A percentile compares a stretch with the other conserved stretches of the same genome.
phyloP scores from a whole-genome alignment of 2,888 invertebrate species.

The Lymantria monacha region DNA sequence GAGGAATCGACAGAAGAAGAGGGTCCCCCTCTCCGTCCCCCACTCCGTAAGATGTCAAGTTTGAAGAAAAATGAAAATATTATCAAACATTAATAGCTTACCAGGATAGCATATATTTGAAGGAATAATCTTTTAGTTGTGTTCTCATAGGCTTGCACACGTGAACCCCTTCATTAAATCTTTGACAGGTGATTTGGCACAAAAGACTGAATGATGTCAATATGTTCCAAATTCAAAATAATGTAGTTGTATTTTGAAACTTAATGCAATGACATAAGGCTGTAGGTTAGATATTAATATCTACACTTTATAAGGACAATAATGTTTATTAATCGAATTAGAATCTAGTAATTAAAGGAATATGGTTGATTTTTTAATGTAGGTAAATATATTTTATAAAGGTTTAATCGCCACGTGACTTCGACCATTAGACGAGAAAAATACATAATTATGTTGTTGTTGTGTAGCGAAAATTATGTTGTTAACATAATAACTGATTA shows the following conservation, averaged over 20 bases:
- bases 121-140: background rate
- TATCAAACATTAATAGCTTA: too few relatives aligned
- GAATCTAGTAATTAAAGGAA: background rate
- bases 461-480: conserved; percentile 38
- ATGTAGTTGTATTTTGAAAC: background rate
- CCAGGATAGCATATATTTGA: background rate
- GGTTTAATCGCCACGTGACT: conserved; percentile 56
- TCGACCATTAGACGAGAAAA: conserved; percentile 44
- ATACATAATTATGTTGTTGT: conserved; percentile 55
- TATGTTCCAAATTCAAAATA: conserved; percentile 9
- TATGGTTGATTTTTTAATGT: rapidly evolving
- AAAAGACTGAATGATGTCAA: conserved; percentile 39
- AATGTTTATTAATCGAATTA: background rate
- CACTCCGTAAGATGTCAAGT: too few relatives aligned
- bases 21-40: too few relatives aligned
- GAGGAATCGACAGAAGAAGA: too few relatives aligned
- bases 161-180: conserved; percentile 49
- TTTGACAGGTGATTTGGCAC: conserved; percentile 59
- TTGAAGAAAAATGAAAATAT: too few relatives aligned
- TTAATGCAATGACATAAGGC: background rate
- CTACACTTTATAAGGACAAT: background rate
- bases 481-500: conserved; percentile 6
- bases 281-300: background rate
- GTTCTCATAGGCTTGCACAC: conserved; percentile 1
- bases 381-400: background rate